Base-by-base conservation (phyloP, 2,113 vertebrate genomes). In the Antigone vipio region DNA sequence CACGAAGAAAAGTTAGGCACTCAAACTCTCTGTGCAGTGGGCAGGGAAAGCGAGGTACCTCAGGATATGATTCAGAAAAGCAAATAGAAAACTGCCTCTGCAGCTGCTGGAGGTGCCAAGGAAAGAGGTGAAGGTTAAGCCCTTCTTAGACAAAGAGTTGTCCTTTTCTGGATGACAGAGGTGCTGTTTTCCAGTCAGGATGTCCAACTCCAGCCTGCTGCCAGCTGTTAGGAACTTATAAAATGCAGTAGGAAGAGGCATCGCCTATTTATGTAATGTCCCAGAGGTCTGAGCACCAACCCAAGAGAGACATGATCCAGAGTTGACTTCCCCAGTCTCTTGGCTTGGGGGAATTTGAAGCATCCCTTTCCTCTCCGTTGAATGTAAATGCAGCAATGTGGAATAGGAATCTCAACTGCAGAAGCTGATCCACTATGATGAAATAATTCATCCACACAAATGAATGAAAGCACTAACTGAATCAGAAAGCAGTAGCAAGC, bases 171-270 rank as follows among this genome's bases (percentile, higher is more conserved):
- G 44, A 87, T 18, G 63, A 60, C 23, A 88, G 49, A 83, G 17
- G 22, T 93, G 29, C 58, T 4, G 2, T 63, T 88, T 86, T 74
- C 73, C 64, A 81, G 29, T 45, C 60, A 66, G 50, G 40, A 66
- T 83, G 55, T 84, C 38, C 55, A 95, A 52, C 12, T 93, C 58
- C 55, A 94, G 74, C 26, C 7, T 0, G 0, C 47, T 92, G 89
- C 40, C 34, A 86, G 67, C 40, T 91, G n/a, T 47, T 71, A 42
- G 52, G 60, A 92, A 44, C 71, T 85, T 59, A 68, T 3, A 88
- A 94, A 95, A 92, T 16, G 30, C 71, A 45, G 40, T 18, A 86
- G 62, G 79, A 97, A 94, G 49, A 85, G 63, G 45, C 67, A 92
- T 23, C 18, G 1, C 40, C 60, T 91, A 35, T 81, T 86, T 89